Conservation (phyloP, 1,140 invertebrate genomes). For the Diorhabda carinulata region DNA sequence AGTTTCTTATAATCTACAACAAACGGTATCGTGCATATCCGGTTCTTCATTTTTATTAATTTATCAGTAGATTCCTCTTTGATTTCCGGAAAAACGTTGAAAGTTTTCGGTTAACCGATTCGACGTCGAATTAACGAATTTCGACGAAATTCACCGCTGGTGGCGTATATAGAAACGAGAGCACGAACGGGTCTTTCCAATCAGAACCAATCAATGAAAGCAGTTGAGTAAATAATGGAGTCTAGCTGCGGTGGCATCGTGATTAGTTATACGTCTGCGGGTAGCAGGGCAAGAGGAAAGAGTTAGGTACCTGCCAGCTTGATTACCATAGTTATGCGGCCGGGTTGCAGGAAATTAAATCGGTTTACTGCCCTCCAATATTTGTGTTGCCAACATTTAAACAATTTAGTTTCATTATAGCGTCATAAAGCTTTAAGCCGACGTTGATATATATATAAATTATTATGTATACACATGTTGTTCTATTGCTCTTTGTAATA, state of each 20-base stretch:
- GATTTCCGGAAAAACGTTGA: neutral
- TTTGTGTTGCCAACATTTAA: conserved; percentile 44
- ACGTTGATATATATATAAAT: conserved; percentile 8
- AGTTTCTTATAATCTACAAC: no score
- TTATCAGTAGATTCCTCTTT: neutral
- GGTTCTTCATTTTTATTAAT: no score
- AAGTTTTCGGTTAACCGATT: conserved; percentile 2
- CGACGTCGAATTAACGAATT: conserved; percentile 5
- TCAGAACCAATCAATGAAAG: conserved; percentile 38
- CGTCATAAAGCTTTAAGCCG: conserved; percentile 20
- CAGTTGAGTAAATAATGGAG: conserved; percentile 45
- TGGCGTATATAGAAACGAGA: conserved; percentile 3
- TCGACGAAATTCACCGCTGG: neutral
- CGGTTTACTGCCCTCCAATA: conserved; percentile 42
- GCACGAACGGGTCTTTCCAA: conserved; percentile 12
- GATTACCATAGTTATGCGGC: conserved; percentile 46
- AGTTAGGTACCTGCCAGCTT: conserved; percentile 25
- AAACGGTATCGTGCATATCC: no score
- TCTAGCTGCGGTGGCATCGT: conserved; percentile 43
- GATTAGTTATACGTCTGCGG: conserved; percentile 40
- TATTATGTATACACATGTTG: neutral
- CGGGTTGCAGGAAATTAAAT: conserved; percentile 44
- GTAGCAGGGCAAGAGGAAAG: conserved; percentile 9
- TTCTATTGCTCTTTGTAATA: conserved; percentile 10
- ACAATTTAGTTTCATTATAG: conserved; percentile 43